Evolutionary conservation across 2,113 vertebrate genomes (phyloP), one percentile per base, ranked within the genome.

Genomic region (Circaetus cinerascens): DNA sequence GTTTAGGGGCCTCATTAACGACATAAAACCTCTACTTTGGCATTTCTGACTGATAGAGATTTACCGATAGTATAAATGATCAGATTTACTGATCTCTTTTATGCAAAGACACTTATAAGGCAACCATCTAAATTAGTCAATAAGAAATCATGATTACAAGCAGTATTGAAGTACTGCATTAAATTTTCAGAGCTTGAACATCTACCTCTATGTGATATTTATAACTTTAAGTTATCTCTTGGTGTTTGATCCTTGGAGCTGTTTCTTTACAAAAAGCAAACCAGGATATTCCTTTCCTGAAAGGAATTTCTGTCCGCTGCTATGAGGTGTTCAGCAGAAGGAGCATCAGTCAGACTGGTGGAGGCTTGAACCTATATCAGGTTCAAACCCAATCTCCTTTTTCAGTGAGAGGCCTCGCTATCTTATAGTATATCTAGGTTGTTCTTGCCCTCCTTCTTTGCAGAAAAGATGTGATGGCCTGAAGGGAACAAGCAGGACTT

Each of bases 141-240:
- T 83, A 88, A 75, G 53, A 90, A 79, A 76, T 85, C 34, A 27
- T 19, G 55, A 95, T 81, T 96, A 57, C 81, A 84, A 75, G 46
- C 8, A 7, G 27, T 85, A 68, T 43, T 48, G 76, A 90, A 96
- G 36, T 5, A 53, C 57, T 62, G 26, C 74, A 50, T 97, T 90
- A 81, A 88, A 90, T 92, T 95, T 95, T 96, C 62, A 97, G 74
- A 75, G 36, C 57, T 75, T 79, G 66, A 82, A 62, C 26, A 64
- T 78, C 56, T 72, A 50, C 32, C 38, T 96, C 30, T 68, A 67
- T 92, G 53, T 79, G 74, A 76, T 91, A 95, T 93, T 97, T 86
- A 93, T 95, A 91, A 43, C 25, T 4, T 50, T 91, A 94, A 93
- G 50, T 81, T 87, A 82, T 76, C 36, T 94, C 60, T 48, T 95